A percentile compares a stretch with the other conserved stretches of the same genome.
Conservation (phyloP, 2,888 invertebrate genomes). For the Gerosis bhagava region DNA sequence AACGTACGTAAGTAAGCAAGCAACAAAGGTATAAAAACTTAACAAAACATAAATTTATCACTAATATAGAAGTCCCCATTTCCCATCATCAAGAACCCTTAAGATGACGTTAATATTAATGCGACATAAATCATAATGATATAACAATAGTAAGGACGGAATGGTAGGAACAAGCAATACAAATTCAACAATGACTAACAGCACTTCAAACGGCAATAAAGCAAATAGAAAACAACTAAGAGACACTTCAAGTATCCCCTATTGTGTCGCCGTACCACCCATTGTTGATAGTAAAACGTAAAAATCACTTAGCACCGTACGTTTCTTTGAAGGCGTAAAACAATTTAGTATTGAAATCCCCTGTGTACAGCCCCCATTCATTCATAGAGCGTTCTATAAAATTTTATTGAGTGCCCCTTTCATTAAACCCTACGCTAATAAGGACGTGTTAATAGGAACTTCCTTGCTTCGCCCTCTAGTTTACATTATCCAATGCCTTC, state of each 20-base stretch:
- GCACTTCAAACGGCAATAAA: conserved; percentile 26
- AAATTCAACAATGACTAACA: conserved; percentile 25
- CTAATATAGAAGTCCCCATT: background rate
- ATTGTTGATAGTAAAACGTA: conserved; percentile 46
- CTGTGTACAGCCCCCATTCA: conserved; percentile 26
- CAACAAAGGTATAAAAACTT: too few species aligned
- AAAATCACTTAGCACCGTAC: conserved; percentile 36
- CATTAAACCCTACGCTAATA: conserved; percentile 59
- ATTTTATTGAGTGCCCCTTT: conserved; percentile 58
- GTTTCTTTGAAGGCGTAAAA: conserved; percentile 37
- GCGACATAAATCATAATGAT: conserved; percentile 20
- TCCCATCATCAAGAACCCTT: conserved; percentile 5
- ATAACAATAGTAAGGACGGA: conserved; percentile 18
- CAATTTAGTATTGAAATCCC: conserved; percentile 35
- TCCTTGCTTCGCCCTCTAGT: conserved; percentile 41
- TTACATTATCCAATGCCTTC: conserved; percentile 24
- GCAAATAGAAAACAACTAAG: conserved; percentile 36
- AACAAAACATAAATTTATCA: background rate
- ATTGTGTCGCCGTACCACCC: conserved; percentile 35
- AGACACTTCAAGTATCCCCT: conserved; percentile 39
- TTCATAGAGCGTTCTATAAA: conserved; percentile 27
- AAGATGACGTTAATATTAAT: conserved; percentile 9
- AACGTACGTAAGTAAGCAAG: too few species aligned
- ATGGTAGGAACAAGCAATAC: conserved; percentile 19
- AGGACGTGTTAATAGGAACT: conserved; percentile 60